Evolutionary conservation across 2,113 vertebrate genomes (phyloP).

Genomic region (Passer domesticus): DNA sequence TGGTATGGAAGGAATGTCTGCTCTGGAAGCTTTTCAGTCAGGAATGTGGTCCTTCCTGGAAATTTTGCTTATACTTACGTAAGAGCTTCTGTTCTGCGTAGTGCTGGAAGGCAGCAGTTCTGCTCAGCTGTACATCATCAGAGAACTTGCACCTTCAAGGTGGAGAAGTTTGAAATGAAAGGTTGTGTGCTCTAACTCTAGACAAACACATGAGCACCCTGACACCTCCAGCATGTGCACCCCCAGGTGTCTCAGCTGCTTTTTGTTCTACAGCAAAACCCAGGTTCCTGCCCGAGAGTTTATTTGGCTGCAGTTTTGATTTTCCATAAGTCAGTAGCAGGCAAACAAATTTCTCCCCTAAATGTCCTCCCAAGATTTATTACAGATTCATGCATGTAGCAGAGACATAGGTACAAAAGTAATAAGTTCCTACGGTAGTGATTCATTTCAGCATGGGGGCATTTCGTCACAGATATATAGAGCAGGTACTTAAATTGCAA

Average conservation of each 20-base stretch:
- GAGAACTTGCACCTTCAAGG: not conserved
- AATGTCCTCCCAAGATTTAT: not conserved
- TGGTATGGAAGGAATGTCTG: constrained; percentile 35
- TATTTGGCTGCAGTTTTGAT: not conserved
- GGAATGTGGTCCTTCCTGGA: constrained; percentile 32
- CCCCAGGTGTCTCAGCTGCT: not conserved
- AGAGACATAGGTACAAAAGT: not conserved
- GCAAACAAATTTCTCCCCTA: not conserved
- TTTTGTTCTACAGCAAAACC: not conserved
- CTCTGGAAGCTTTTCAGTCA: constrained; percentile 10
- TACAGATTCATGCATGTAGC: not conserved
- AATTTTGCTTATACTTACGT: not conserved
- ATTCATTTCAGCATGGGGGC: not conserved
- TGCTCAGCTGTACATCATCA: not conserved
- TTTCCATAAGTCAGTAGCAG: not conserved
- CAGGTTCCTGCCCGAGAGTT: not conserved
- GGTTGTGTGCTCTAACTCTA: not conserved
- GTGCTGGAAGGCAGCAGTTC: not conserved
- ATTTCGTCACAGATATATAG: not conserved
- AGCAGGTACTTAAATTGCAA: not conserved
- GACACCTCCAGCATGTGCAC: not conserved
- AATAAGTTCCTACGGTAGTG: accelerated
- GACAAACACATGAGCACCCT: not conserved
- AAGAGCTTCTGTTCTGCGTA: not conserved
- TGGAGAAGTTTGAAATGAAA: not conserved